phyloP scores from a whole-genome alignment of 2,888 invertebrate species.

The Eupeodes luniger region DNA sequence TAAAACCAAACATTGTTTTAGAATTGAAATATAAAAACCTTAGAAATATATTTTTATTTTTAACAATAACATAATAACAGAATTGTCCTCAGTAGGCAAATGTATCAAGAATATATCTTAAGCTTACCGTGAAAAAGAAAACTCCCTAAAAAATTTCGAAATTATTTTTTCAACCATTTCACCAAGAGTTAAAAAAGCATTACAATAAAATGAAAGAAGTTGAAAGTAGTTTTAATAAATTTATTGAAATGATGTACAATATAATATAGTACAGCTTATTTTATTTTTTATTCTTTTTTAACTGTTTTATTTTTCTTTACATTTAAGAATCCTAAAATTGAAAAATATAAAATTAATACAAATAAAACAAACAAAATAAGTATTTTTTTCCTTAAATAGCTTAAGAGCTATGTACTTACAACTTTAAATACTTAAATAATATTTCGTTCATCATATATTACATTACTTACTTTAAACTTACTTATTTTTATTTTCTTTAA shows the following conservation, averaged over 20 bases:
- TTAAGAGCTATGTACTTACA: slow-evolving; percentile 31
- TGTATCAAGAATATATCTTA: too few species aligned
- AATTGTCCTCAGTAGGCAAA: too few species aligned
- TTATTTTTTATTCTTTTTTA: neutral
- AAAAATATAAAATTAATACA: slow-evolving; percentile 35
- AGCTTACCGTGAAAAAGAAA: too few species aligned
- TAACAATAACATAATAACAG: too few species aligned
- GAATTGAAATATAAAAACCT: too few species aligned
- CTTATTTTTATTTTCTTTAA: slow-evolving; percentile 4
- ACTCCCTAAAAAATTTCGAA: too few species aligned
- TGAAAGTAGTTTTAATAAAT: slow-evolving; percentile 36
- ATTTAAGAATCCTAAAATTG: slow-evolving; percentile 35
- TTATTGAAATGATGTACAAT: slow-evolving; percentile 63
- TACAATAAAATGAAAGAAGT: neutral
- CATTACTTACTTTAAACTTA: slow-evolving; percentile 45
- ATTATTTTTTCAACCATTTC: too few species aligned
- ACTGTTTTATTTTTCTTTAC: slow-evolving; percentile 6
- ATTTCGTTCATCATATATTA: slow-evolving; percentile 55
- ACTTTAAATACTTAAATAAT: slow-evolving; percentile 54
- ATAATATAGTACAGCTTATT: slow-evolving; percentile 42
- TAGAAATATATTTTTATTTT: too few species aligned
- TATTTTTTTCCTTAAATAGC: slow-evolving; percentile 30
- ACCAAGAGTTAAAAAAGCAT: too few species aligned
- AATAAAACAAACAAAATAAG: neutral
- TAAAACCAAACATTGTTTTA: too few species aligned